Conservation (phyloP, 2,113 vertebrate species). For the Promerops cafer region DNA sequence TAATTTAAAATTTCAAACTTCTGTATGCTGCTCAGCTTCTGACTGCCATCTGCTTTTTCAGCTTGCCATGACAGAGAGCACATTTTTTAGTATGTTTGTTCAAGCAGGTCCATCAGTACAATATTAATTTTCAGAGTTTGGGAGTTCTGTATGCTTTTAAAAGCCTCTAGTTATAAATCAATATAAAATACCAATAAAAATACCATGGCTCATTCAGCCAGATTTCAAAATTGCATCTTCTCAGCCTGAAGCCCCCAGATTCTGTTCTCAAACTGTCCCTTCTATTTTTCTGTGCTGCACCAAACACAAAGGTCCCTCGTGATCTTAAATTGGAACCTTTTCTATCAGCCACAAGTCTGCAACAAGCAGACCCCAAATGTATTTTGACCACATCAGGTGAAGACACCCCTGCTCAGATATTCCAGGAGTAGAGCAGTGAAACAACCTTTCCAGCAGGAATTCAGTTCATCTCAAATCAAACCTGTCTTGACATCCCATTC, state of each 20-base stretch:
- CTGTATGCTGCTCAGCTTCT: slow-evolving; percentile 72
- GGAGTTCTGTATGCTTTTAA: slow-evolving; percentile 28
- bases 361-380: not conserved
- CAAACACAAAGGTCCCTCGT: not conserved
- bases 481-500: not conserved
- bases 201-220: not conserved
- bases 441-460: not conserved
- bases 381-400: not conserved
- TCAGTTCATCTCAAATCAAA: not conserved
- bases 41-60: slow-evolving; percentile 78
- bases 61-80: slow-evolving; percentile 64
- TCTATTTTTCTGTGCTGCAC: not conserved
- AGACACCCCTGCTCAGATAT: not conserved
- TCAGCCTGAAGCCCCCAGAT: not conserved
- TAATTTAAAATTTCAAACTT: slow-evolving; percentile 80
- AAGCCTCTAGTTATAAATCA: slow-evolving; percentile 42
- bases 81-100: slow-evolving; percentile 74
- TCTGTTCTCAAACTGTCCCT: not conserved
- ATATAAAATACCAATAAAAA: slow-evolving; percentile 35
- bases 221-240: not conserved
- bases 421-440: not conserved
- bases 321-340: not conserved
- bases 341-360: not conserved
- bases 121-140: slow-evolving; percentile 69
- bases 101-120: slow-evolving; percentile 74